Base-by-base conservation (phyloP, 2,888 invertebrate genomes). In the Blera fallax region DNA sequence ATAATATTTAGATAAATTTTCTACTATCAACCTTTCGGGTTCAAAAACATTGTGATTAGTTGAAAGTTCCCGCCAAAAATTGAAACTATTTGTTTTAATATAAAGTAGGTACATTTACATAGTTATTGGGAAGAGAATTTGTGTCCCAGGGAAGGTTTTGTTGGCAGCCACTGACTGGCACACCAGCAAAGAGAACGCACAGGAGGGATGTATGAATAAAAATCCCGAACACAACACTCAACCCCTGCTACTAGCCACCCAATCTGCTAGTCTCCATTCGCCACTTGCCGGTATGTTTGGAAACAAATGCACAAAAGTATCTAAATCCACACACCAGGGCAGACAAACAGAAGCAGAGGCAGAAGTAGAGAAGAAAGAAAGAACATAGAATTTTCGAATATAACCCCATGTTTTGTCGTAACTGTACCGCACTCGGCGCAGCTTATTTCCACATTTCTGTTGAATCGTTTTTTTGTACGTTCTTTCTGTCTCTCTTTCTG, bases 351-450 rank as follows among this genome's bases (percentile, higher is more conserved):
- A 40, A 45, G 48, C 43, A 60, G 34, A 43, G 11, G 11, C 40
- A 70, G 45, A 43, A 16, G 11, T 29, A 70, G 45, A 62, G 32
- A 32, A 65, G 40, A 70, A 72, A 67, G 72, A 81, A 40, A 76
- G 74, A 82, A 87, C 87, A 87, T 85, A 87, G 81, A 87, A 87
- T 87, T 82, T 87, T 87, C 87, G 87, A 87, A 87, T 87, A 82
- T 77, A 81, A 73, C 81, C 78, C 80, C 85, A 87, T 87, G 87
- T 87, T 87, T 87, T 87, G 87, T 87, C 85, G 87, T 77, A 77
- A 87, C 87, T 87, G 87, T 87, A 87, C 87, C 76, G 77, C 82
- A 87, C 82, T 85, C 67, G 81, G 70, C 76, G 72, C 76, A 81
- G 81, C 65, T 85, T 67, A 85, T 85, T 85, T 80, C 84, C 80